Conservation (phyloP, 37 sponge, comb jelly and placozoan genomes). For the Hexactinellida sp. region DNA sequence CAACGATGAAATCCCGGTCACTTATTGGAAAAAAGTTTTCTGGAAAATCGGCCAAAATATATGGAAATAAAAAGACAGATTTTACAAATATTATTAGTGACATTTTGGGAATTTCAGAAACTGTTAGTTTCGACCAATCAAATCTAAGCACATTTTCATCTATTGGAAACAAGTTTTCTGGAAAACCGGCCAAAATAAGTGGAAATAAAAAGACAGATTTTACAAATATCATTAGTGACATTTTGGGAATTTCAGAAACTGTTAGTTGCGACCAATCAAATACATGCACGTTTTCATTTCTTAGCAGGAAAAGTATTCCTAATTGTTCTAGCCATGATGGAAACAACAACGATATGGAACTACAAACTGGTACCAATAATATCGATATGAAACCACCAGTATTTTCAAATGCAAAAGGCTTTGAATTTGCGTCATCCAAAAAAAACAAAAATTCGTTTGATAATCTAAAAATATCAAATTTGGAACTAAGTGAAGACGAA, state of each 20-base stretch:
- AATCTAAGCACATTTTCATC: background rate
- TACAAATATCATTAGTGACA: constrained; percentile 8
- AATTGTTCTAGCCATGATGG: background rate
- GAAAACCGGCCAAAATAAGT: background rate
- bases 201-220: background rate
- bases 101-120: background rate
- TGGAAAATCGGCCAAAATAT: background rate
- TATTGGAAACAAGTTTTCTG: background rate
- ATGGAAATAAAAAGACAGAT: background rate
- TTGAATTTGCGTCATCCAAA: background rate
- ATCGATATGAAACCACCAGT: background rate
- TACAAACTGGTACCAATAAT: background rate
- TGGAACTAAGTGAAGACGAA: background rate
- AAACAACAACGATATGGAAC: background rate
- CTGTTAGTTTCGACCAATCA: background rate
- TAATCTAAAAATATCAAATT: background rate
- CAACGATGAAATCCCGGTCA: background rate
- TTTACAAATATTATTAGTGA: constrained; percentile 14
- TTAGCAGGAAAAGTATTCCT: background rate
- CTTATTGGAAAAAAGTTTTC: background rate
- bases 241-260: background rate
- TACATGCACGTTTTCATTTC: background rate
- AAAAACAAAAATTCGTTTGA: background rate
- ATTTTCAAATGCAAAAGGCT: background rate
- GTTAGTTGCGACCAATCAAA: background rate